Evolutionary conservation across 2,113 vertebrate species (phyloP), one percentile per base, ranked within the genome.

Genomic region (Dendropsophus ebraccatus): DNA sequence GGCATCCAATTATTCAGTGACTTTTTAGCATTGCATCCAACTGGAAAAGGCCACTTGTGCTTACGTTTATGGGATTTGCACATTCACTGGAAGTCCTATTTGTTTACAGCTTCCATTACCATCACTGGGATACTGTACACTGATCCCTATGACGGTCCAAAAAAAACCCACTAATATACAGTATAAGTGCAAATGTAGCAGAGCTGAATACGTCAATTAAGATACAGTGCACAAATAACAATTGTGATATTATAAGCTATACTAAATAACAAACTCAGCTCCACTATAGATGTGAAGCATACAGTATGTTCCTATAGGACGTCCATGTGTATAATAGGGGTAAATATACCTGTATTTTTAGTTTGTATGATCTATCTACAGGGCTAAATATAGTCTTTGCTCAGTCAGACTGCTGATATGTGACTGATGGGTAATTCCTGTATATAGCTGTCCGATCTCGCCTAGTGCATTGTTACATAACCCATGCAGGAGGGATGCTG

Each of bases 381-480:
- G 6, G 52, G 52, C n/a, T n/a, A n/a, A n/a, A n/a, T 52, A 3
- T 11, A 60, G 1, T 25, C 1, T 11, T 25, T 0, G 13, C 16
- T 52, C 13, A 17, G 12, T 19, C 16, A 17, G 50, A 60, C 56
- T 10, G 4, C 2, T 25, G 56, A 60, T 60, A 60, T 0, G n/a
- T 60, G 56, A 56, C 21, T 56, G 21, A n/a, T 60, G 56, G 54
- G 56, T n/a, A 60, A 60, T n/a, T 60, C 23, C 23, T 10, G 56
- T n/a, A 60, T 8, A 10, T 60, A 23, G 56, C 21, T 23, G 2
- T 25, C 23, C 47, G 23, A 76, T 81, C 28, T 60, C 35, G 28
- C 81, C 30, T 72, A 72, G 70, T 60, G 32, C 72, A 60, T 75
- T 14, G 49, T 84, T 84, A 76, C 82, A 74, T 84, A 84, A 84